phyloP scores from a whole-genome alignment of 2,888 invertebrate species.

The Phania funesta region DNA sequence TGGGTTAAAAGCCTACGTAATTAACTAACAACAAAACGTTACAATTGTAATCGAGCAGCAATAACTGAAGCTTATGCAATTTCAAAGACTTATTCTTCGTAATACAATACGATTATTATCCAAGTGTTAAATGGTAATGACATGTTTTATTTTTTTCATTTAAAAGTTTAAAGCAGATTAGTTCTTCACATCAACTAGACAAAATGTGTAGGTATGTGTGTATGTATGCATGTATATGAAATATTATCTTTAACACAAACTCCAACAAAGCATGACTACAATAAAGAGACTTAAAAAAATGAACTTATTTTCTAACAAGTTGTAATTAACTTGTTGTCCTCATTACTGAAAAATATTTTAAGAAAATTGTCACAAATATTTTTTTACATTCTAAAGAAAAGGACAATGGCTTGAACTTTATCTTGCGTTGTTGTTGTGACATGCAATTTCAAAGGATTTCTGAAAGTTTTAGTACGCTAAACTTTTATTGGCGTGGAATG shows the following conservation, averaged over 20 bases:
- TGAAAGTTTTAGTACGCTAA: background rate
- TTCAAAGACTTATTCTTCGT: conserved; percentile 49
- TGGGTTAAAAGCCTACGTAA: conserved; percentile 37
- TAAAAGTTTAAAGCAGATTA: background rate
- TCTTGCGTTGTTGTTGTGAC: background rate
- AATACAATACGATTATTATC: conserved; percentile 41
- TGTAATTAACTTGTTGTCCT: conserved; percentile 8
- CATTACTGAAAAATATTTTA: background rate
- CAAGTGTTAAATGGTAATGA: conserved; percentile 59
- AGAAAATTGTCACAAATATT: background rate
- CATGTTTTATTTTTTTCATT: conserved; percentile 27
- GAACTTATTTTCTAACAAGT: conserved; percentile 9
- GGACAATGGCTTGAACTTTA: background rate
- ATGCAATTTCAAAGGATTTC: background rate
- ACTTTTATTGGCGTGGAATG: background rate
- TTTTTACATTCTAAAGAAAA: background rate
- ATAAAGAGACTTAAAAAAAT: background rate
- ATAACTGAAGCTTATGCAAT: conserved; percentile 34
- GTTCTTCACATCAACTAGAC: background rate
- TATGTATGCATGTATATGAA: too few relatives aligned
- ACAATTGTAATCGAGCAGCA: conserved; percentile 9
- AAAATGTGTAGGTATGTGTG: too few relatives aligned
- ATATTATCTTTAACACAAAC: conserved; percentile 37
- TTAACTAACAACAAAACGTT: conserved; percentile 19
- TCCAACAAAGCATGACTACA: conserved; percentile 30